Evolutionary conservation across 2,888 invertebrate species (phyloP).

Genomic region (Cantharis flavilabris): DNA sequence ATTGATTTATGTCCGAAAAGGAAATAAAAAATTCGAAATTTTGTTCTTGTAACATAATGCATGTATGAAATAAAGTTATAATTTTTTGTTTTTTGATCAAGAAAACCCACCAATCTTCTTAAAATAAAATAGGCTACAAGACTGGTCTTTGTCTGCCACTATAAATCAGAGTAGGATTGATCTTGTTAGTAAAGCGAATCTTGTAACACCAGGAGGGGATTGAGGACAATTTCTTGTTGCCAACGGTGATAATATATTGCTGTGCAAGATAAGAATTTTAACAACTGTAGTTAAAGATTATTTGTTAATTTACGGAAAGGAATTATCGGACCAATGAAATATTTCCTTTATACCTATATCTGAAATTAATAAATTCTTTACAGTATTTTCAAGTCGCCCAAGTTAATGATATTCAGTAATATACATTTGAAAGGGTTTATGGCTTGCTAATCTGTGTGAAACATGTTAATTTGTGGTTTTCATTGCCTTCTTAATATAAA

Average conservation of each 20-base stretch:
- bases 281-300: not conserved
- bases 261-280: conserved; percentile 29
- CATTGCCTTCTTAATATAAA: too few relatives aligned
- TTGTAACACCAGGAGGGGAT: conserved; percentile 41
- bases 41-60: not conserved
- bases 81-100: conserved; percentile 11
- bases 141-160: conserved; percentile 29
- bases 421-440: not conserved
- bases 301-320: not conserved
- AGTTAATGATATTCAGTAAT: not conserved
- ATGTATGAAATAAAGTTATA: conserved; percentile 3
- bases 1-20: not conserved
- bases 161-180: conserved; percentile 47
- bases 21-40: not conserved
- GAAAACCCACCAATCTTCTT: conserved; percentile 10
- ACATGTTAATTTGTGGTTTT: not conserved
- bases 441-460: not conserved
- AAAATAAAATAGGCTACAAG: conserved; percentile 20
- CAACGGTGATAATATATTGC: conserved; percentile 31
- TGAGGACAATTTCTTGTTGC: conserved; percentile 36
- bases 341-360: not conserved
- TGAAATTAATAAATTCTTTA: not conserved
- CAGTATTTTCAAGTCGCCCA: not conserved
- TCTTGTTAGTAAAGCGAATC: conserved; percentile 45
- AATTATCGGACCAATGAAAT: not conserved